Evolutionary conservation across 2,113 vertebrate genomes (phyloP), one percentile per base, ranked within the genome.

Genomic region (Haliaeetus leucogaster): DNA sequence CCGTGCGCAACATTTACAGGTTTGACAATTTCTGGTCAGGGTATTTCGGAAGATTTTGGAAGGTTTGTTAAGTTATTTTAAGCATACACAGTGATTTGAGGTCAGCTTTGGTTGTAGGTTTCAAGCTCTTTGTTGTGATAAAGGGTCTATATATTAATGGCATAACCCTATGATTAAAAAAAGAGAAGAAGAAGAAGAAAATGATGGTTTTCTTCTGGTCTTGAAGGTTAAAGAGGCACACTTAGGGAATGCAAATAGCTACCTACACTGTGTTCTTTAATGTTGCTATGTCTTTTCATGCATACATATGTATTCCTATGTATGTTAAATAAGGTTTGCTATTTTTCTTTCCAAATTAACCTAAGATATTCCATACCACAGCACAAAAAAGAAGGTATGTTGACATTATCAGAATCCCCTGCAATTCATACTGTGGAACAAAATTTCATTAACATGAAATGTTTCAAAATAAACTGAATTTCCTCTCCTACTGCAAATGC

Each of bases 401-500:
- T 74, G 59, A 89, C 23, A 25, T 82, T 93, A 95, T 87, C 74
- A 68, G 87, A 72, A 79, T 76, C 16, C 36, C 8, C 19, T 63
- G 36, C 23, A 63, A 56, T 79, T 89, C 70, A 52, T 16, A 29
- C 61, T 52, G 5, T 67, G 16, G 40, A 71, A 73, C 15, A 67
- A 84, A 84, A 47, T 84, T 66, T 96, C 53, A 63, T 93, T 93
- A 84, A 36, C 10, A 4, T 72, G 27, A 95, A 76, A 65, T 79
- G 40, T 85, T 95, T 94, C 52, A 25, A 74, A 85, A 79, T 20
- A 48, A 27, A 43, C 47, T 72, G 15, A 65, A 94, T 82, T 93
- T 93, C 13, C 29, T 82, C 32, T 78, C 27, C 47, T 56, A 15
- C 58, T 93, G 84, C 77, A 94, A 94, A 87, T 52, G 27, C 43